Evolutionary conservation across 2,797 vertebrate species (phyloP).

Genomic region (Okamejei kenojei): DNA sequence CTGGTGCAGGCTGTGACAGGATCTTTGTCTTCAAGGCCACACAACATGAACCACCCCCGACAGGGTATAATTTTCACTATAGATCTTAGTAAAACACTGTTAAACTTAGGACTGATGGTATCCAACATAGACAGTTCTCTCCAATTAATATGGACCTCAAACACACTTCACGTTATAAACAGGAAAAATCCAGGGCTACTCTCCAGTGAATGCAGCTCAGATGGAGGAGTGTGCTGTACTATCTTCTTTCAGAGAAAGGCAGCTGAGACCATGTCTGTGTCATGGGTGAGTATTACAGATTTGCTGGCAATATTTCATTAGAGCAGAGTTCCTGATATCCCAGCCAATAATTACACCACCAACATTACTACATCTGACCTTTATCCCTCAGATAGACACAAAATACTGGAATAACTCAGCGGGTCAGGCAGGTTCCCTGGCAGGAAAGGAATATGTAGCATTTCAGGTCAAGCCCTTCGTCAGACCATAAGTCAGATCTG

Average conservation of each 20-base stretch:
- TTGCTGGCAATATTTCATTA: background rate
- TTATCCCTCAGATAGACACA: no score
- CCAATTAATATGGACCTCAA: background rate
- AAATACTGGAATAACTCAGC: no score
- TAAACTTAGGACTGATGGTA: background rate
- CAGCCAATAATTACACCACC: background rate
- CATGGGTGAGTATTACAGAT: background rate
- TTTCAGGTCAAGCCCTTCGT: no score
- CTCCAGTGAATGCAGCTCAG: background rate
- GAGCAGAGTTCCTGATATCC: background rate
- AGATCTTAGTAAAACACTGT: background rate
- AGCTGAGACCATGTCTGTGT: background rate
- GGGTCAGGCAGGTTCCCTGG: no score
- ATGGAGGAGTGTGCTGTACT: background rate
- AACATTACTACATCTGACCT: background rate
- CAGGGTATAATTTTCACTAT: background rate
- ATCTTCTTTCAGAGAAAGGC: background rate
- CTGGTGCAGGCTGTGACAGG: background rate
- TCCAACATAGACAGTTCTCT: background rate
- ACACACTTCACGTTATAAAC: background rate
- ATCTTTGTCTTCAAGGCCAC: background rate
- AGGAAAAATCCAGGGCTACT: background rate
- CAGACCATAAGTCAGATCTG: no score
- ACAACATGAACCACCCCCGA: background rate
- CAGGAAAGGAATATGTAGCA: no score